Evolutionary conservation across 2,888 invertebrate species (phyloP).

Genomic region (Acanthopleura granulata): DNA sequence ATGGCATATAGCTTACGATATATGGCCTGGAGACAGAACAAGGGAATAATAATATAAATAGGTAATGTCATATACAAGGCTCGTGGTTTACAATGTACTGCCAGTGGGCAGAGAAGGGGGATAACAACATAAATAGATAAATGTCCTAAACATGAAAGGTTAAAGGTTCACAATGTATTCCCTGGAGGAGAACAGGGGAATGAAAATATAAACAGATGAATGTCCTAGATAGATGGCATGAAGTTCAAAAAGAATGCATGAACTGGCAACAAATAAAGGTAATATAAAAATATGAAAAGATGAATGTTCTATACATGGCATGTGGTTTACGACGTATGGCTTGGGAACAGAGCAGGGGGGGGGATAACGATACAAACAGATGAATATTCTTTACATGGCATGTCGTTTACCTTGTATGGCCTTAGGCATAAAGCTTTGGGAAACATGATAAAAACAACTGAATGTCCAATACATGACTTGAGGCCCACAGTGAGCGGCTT

Average conservation of each 20-base stretch:
- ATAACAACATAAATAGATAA: conserved; percentile 40
- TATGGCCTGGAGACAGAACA: no score
- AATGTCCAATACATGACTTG: conserved; percentile 78
- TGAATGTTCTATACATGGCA: conserved; percentile 79
- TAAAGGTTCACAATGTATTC: conserved; percentile 83
- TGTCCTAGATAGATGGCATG: conserved; percentile 81
- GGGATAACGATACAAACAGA: no score
- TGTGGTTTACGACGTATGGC: conserved; percentile 81
- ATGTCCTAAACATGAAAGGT: no score
- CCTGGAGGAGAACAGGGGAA: conserved; percentile 60
- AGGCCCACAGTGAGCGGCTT: conserved; percentile 82
- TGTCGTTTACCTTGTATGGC: conserved; percentile 81
- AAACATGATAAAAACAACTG: no score
- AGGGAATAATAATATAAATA: conserved; percentile 72
- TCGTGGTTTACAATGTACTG: conserved; percentile 82
- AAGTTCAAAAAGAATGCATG: conserved; percentile 83
- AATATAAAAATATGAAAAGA: no score
- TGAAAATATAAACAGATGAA: conserved; percentile 72
- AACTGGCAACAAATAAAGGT: conserved; percentile 67
- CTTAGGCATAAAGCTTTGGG: conserved; percentile 60
- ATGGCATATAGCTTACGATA: no score
- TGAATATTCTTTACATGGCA: conserved; percentile 79
- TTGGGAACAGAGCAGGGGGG: conserved; percentile 62
- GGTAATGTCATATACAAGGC: conserved; percentile 81
- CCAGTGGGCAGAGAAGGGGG: conserved; percentile 61